Evolutionary conservation across 2,113 vertebrate genomes (phyloP).

Genomic region (Siphamia tubifer): DNA sequence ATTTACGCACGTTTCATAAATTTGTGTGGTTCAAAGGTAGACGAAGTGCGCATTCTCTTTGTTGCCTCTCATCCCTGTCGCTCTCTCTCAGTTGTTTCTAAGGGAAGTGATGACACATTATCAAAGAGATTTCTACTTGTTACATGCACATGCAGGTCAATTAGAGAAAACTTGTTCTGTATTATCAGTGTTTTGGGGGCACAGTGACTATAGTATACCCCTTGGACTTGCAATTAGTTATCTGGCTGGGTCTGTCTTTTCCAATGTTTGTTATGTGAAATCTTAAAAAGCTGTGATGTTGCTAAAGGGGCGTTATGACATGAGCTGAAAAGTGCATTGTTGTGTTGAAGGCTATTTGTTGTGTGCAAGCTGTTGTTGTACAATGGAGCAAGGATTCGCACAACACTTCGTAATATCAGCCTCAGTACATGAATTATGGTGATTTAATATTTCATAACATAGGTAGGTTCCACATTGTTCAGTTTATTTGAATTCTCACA

Average conservation of each 20-base stretch:
- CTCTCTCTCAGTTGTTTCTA: slow-evolving; percentile 1
- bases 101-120: slow-evolving; percentile 56
- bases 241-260: slow-evolving; percentile 34
- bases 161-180: slow-evolving; percentile 55
- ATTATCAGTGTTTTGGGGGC: slow-evolving; percentile 36
- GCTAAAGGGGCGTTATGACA: slow-evolving; percentile 11
- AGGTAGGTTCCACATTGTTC: too few relatives aligned
- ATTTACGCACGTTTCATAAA: background rate
- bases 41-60: slow-evolving; percentile 15
- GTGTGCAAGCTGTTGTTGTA: background rate
- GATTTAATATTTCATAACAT: too few relatives aligned
- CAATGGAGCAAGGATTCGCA: background rate
- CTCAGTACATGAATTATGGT: too few relatives aligned
- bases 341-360: background rate
- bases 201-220: slow-evolving; percentile 7
- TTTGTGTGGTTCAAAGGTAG: slow-evolving; percentile 1
- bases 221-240: slow-evolving; percentile 52
- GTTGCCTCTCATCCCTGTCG: slow-evolving; percentile 12
- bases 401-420: too few relatives aligned
- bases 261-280: slow-evolving; percentile 16
- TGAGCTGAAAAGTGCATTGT: background rate
- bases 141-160: slow-evolving; percentile 60
- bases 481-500: too few relatives aligned
- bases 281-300: background rate
- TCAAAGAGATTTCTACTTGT: slow-evolving; percentile 62